Conservation (phyloP, 2,797 vertebrate genomes). For the Synanceia verrucosa region DNA sequence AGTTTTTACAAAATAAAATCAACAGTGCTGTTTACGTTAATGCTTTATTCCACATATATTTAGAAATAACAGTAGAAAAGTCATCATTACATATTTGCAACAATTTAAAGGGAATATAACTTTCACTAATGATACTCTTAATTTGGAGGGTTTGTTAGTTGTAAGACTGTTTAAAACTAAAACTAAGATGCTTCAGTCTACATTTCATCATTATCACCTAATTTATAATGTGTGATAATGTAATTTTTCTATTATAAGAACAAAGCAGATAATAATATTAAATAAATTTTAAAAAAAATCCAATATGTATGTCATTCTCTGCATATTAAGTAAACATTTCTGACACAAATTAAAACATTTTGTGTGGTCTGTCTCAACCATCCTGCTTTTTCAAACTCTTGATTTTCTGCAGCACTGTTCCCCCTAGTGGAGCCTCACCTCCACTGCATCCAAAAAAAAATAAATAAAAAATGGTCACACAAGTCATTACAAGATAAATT, state of each 20-base stretch:
- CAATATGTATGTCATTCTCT: neutral
- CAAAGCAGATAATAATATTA: neutral
- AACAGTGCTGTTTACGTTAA: neutral
- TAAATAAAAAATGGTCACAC: neutral
- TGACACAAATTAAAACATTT: neutral
- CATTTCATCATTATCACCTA: neutral
- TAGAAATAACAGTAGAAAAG: neutral
- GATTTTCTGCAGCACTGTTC: constrained; percentile 55
- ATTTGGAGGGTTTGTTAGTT: neutral
- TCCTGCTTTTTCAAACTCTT: constrained; percentile 1
- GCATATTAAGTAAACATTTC: neutral
- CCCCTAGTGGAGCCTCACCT: constrained; percentile 42
- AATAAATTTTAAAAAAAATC: neutral
- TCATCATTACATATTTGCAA: too few species aligned
- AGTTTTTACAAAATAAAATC: neutral
- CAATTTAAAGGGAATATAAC: neutral
- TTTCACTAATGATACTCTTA: neutral
- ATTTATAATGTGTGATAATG: neutral
- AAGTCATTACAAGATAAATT: neutral
- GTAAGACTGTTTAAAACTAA: neutral
- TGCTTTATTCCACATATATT: neutral
- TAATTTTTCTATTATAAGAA: neutral
- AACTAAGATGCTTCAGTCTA: neutral
- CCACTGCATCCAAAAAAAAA: constrained; percentile 31
- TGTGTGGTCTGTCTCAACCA: neutral